phyloP scores from a whole-genome alignment of 2,797 vertebrate species.

The Anabacerthia variegaticeps region DNA sequence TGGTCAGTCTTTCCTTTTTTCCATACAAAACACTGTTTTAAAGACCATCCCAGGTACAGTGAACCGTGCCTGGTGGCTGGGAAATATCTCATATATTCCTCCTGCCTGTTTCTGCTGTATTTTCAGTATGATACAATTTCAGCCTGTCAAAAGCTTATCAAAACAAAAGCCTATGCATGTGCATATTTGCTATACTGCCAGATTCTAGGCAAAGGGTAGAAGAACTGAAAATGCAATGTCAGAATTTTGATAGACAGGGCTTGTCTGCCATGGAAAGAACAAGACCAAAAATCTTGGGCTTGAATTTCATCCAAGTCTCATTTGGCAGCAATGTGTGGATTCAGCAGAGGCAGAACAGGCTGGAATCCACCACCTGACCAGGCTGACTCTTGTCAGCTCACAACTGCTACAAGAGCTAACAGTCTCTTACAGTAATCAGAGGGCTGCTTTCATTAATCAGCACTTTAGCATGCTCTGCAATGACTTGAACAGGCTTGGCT shows the following conservation, averaged over 20 bases:
- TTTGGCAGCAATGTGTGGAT: neutral
- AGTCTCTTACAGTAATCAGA: neutral
- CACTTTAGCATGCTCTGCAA: neutral
- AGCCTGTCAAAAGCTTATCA: neutral
- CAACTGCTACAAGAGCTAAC: neutral
- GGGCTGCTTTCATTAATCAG: neutral
- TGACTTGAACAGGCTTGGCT: neutral
- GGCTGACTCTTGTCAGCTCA: neutral
- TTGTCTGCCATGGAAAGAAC: neutral
- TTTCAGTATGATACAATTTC: neutral
- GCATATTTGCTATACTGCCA: neutral
- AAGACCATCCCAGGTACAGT: neutral
- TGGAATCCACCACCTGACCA: neutral
- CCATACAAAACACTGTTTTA: neutral
- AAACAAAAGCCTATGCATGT: neutral
- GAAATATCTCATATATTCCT: neutral
- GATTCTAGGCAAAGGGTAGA: neutral
- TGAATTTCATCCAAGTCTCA: constrained; percentile 2
- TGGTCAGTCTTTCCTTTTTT: neutral
- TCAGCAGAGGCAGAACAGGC: neutral
- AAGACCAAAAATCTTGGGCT: neutral
- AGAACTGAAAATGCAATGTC: neutral
- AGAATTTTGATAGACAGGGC: constrained; percentile 14
- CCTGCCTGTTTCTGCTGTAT: neutral
- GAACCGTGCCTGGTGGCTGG: neutral